Base-by-base conservation (phyloP, 2,888 invertebrate species). In the Acanthacorydalis orientalis region DNA sequence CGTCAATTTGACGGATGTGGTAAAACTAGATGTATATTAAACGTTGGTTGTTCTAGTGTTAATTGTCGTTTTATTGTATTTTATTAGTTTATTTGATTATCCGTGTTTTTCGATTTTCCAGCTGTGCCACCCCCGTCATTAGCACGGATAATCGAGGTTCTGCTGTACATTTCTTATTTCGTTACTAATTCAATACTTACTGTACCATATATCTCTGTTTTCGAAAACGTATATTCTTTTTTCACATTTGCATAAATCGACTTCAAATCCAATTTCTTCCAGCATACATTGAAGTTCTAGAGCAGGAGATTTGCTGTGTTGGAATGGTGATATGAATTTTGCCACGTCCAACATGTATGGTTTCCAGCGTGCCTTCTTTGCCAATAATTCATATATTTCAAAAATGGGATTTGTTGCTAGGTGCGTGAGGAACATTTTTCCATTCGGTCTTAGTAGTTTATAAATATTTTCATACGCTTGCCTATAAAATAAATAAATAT, bases 401-500 rank as follows among this genome's bases (percentile, higher is more conserved):
- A 75, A 86, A 7, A 83, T 72, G 0, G 78, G 77, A 63, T 79
- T 79, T 49, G 71, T 73, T 0, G 80, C 81, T 31, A 83, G 61
- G 56, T 85, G 83, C 14, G 78, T 71, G 2, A 86, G 59, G 10
- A 86, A 62, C 43, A 78, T 75, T 55, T 80, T 78, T 1, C 86
- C 87, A 4, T 75, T 77, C 0, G 75, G 74, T 49, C 68, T 69
- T n/a, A 87, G 62, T 46, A 86, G 60, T 34, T 75, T 65, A 61
- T 71, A 75, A 46, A 87, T 77, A 57, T 82, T 83, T 48, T 65
- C 64, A 47, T 81, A 68, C 0, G 79, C 80, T 55, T 63, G 65
- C 55, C 76, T 83, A 64, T 41, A 68, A 68, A 37, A 10, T 49
- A 47, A 49, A 51, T 54, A 53, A 49, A 43, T 23, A 23, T 23